Base-by-base conservation (phyloP, 1,140 invertebrate genomes). In the Drosophila biarmipes region DNA sequence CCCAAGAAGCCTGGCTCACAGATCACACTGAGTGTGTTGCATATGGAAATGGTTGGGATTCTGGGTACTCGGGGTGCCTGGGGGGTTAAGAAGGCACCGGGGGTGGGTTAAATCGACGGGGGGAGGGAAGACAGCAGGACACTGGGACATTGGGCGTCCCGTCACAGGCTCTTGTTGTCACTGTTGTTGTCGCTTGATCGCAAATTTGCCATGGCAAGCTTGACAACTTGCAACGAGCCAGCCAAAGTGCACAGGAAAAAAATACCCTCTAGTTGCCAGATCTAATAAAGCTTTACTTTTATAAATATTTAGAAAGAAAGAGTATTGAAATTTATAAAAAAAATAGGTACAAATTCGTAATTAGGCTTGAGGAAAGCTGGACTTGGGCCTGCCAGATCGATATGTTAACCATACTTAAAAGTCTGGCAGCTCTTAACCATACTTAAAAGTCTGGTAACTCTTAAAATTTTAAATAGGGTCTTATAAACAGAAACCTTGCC, bases 171-270 rank as follows among this genome's bases (percentile, higher is more conserved):
- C 84, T 82, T 87, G 82, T 87, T 89, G 84, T 87, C 82, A 87
- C 84, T 89, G 82, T 87, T 87, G 82, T 87, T 87, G 82, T 87
- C 84, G 84, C 82, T 87, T 87, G 82, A 87, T 87, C 82, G 79
- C 82, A 87, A 87, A 89, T 89, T 87, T 87, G 84, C 84, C 78
- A 68, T 79, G 79, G 84, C 84, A 84, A 89, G 75, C 82, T 78
- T 89, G 84, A 87, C 84, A 87, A 89, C 82, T 86, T 68, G 82
- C 80, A 84, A 80, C 75, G 46, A 62, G 17, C 46, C 35, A 42
- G 35, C 27, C 19, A 12, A 49, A 27, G 2, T 6, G 5, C 57
- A 62, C 31, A 15, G 42, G n/a, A 14, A 17, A 5, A 29, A 21
- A 63, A 34, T 21, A 14, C 6, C 14, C 35, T 37, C 0, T 5